Evolutionary conservation across 2,113 vertebrate species (phyloP).

Genomic region (Catharus bicknelli): DNA sequence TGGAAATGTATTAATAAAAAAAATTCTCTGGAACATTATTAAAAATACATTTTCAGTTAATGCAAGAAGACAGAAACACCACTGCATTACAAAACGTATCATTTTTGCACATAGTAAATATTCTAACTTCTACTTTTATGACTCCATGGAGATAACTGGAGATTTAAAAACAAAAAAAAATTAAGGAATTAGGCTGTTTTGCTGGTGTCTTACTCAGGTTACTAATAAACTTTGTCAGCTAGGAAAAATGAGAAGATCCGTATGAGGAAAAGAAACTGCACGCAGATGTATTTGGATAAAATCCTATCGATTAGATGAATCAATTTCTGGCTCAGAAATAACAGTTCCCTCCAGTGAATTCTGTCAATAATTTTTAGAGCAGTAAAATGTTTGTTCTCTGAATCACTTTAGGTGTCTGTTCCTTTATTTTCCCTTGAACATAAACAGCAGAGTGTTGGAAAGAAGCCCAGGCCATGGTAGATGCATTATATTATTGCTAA

Average conservation of each 20-base stretch:
- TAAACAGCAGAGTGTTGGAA: slow-evolving; percentile 31
- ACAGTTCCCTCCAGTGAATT: slow-evolving; percentile 36
- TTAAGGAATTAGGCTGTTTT: slow-evolving; percentile 30
- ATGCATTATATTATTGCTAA: slow-evolving; percentile 12
- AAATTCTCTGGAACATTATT: not conserved
- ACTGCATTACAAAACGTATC: not conserved
- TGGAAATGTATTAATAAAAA: slow-evolving; percentile 27
- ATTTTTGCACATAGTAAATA: slow-evolving; percentile 11
- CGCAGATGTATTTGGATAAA: slow-evolving; percentile 46
- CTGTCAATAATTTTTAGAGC: slow-evolving; percentile 31
- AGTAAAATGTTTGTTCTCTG: slow-evolving; percentile 46
- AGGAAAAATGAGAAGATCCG: slow-evolving; percentile 47
- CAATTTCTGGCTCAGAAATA: slow-evolving; percentile 49
- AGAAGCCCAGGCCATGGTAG: slow-evolving; percentile 14
- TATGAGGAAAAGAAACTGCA: not conserved
- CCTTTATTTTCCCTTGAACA: slow-evolving; percentile 47
- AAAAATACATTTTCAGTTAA: slow-evolving; percentile 47
- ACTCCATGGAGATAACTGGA: slow-evolving; percentile 2
- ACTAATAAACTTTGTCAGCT: slow-evolving; percentile 46
- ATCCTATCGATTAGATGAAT: slow-evolving; percentile 38
- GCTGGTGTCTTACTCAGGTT: slow-evolving; percentile 41
- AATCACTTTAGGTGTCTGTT: slow-evolving; percentile 36
- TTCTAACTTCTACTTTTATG: slow-evolving; percentile 15
- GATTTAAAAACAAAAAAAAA: not conserved
- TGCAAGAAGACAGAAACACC: slow-evolving; percentile 21